Percentiles rank a stretch among this genome's conserved stretches.
These are phyloP conservation scores for Goniozus legneri DNA, from an alignment of 1,140 invertebrate genomes.

Conservation along the genomic window DNA sequence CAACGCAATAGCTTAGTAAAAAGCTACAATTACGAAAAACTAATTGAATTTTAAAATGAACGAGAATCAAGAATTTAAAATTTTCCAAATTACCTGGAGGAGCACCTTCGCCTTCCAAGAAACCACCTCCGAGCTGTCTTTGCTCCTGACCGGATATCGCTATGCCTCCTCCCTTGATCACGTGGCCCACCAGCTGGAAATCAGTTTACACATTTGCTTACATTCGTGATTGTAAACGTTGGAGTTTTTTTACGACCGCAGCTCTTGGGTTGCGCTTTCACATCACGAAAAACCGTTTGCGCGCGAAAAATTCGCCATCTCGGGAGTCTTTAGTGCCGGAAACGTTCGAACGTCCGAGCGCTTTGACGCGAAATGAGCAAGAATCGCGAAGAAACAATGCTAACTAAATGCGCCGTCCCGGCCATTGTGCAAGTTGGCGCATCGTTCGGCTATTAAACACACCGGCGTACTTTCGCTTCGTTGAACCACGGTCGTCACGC, in stretches of 20 bases:
- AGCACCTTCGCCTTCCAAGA: conserved; percentile 56
- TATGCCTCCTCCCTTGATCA: conserved; percentile 71
- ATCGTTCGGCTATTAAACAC: no score
- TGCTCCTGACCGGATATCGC: conserved; percentile 72
- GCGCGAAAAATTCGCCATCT: no score
- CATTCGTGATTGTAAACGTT: no score
- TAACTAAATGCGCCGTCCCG: no score
- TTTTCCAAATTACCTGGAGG: conserved; percentile 50
- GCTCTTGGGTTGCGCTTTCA: no score
- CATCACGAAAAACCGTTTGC: no score
- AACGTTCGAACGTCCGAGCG: conserved; percentile 4
- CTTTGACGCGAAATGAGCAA: no score
- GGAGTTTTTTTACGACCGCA: no score
- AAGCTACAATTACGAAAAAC: not conserved
- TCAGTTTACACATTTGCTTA: no score
- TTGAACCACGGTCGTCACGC: conserved; percentile 11
- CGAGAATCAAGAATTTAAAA: conserved; percentile 1
- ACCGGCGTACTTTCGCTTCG: conserved; percentile 12
- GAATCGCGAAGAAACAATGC: no score
- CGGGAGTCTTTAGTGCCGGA: no score
- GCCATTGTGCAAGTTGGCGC: no score
- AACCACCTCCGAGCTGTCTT: conserved; percentile 58
- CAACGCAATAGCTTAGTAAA: not conserved
- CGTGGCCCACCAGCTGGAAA: conserved; percentile 70
- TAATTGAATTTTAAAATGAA: not conserved